These are phyloP conservation scores for Watsonalla cultraria DNA, from an alignment of 2,888 invertebrate genomes.

Conservation along the genomic window DNA sequence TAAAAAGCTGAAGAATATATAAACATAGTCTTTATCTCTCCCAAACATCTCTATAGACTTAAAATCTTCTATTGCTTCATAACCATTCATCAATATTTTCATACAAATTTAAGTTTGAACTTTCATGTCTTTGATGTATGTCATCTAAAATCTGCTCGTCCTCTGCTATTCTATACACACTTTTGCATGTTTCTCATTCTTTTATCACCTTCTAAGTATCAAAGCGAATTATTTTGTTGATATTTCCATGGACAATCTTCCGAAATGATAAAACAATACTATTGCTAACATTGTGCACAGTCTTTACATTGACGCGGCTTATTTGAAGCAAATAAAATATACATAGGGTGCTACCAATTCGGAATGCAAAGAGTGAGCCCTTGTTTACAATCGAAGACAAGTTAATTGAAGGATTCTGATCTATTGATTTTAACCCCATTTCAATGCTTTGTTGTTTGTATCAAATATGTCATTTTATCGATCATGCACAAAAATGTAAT, in stretches of 20 bases:
- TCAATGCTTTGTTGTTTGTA: not conserved
- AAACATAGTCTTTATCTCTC: no score
- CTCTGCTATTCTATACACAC: no score
- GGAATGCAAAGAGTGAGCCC: conserved; percentile 21
- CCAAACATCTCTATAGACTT: no score
- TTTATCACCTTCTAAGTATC: no score
- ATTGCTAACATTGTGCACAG: conserved; percentile 4
- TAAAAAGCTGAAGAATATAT: no score
- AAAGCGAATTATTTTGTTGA: not conserved
- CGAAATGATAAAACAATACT: conserved; percentile 2
- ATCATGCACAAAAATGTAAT: not conserved
- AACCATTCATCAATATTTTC: no score
- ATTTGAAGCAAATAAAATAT: conserved; percentile 22
- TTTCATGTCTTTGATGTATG: no score
- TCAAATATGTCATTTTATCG: not conserved
- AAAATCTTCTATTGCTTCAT: no score
- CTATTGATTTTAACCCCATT: conserved; percentile 7
- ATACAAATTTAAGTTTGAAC: no score
- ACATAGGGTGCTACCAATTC: conserved; percentile 13
- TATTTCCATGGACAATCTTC: not conserved
- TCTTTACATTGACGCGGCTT: conserved; percentile 13
- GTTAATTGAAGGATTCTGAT: conserved; percentile 14
- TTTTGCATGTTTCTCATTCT: no score
- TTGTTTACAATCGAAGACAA: conserved; percentile 22
- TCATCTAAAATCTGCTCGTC: no score